These are phyloP conservation scores for Apolygus lucorum DNA, from an alignment of 1,140 invertebrate genomes.

Conservation along the genomic window DNA sequence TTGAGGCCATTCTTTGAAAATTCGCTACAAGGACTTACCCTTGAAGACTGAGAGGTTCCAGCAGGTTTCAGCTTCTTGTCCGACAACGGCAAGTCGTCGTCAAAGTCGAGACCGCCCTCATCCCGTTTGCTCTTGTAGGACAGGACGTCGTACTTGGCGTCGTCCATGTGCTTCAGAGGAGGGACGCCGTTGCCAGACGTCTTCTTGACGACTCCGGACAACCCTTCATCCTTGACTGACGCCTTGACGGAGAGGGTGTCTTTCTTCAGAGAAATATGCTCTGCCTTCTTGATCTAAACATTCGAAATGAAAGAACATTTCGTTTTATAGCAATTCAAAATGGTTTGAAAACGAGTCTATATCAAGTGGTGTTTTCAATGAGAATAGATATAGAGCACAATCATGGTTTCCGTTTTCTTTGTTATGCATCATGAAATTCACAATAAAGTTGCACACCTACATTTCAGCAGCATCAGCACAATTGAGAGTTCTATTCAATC, in stretches of 20 bases:
- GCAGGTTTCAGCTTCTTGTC: slow-evolving; percentile 27
- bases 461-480: background rate
- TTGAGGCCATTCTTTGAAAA: too few species aligned
- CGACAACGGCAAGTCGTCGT: slow-evolving; percentile 18
- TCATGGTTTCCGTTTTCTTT: too few species aligned
- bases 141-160: slow-evolving; percentile 13
- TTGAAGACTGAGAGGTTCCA: slow-evolving; percentile 30
- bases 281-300: slow-evolving; percentile 20
- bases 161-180: slow-evolving; percentile 22
- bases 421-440: too few species aligned
- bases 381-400: background rate
- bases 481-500: background rate
- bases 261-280: background rate
- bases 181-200: slow-evolving; percentile 33
- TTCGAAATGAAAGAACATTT: background rate
- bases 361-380: background rate
- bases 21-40: slow-evolving; percentile 30
- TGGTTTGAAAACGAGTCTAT: background rate
- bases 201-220: slow-evolving; percentile 35
- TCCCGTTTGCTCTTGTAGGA: slow-evolving; percentile 6
- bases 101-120: slow-evolving; percentile 20
- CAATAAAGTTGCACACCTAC: too few species aligned
- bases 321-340: background rate
- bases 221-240: slow-evolving; percentile 31
- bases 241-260: slow-evolving; percentile 9